Conservation (phyloP, 1,140 invertebrate genomes). For the Bemisia tabaci region DNA sequence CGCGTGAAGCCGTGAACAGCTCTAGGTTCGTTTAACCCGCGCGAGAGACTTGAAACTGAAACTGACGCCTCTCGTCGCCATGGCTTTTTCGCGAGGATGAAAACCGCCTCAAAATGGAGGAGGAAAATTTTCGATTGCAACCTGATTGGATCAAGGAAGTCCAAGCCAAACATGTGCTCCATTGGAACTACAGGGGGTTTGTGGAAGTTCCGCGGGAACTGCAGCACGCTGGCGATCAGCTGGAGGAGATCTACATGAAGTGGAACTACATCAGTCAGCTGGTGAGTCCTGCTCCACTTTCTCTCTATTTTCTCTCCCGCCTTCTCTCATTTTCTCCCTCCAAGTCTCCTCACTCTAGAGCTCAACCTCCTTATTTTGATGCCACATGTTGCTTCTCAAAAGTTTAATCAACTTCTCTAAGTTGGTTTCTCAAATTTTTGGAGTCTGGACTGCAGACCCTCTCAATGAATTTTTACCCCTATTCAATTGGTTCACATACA, state of each 20-base stretch:
- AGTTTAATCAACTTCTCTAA: no score
- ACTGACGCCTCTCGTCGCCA: not conserved
- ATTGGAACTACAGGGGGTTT: constrained; percentile 23
- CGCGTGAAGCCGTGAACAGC: no score
- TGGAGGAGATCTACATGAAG: constrained; percentile 23
- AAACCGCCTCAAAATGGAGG: not conserved
- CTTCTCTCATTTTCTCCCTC: not conserved
- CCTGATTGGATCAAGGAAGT: constrained; percentile 15
- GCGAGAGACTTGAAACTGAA: no score
- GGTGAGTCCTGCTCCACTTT: constrained; percentile 12
- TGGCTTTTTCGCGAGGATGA: no score
- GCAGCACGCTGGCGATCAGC: constrained; percentile 17
- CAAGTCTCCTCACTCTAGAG: no score
- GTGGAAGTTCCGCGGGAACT: constrained; percentile 19
- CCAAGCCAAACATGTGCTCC: constrained; percentile 18
- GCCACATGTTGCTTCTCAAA: no score
- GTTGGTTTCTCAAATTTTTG: no score
- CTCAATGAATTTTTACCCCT: no score
- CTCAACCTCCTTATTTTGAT: no score
- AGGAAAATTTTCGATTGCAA: not conserved
- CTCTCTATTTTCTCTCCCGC: not conserved
- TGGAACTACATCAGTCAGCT: constrained; percentile 18
- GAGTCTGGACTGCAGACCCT: no score
- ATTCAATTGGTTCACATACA: no score
- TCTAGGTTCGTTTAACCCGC: no score